Evolutionary conservation across 2,888 invertebrate genomes (phyloP).

Genomic region (Drosophila putrida): DNA sequence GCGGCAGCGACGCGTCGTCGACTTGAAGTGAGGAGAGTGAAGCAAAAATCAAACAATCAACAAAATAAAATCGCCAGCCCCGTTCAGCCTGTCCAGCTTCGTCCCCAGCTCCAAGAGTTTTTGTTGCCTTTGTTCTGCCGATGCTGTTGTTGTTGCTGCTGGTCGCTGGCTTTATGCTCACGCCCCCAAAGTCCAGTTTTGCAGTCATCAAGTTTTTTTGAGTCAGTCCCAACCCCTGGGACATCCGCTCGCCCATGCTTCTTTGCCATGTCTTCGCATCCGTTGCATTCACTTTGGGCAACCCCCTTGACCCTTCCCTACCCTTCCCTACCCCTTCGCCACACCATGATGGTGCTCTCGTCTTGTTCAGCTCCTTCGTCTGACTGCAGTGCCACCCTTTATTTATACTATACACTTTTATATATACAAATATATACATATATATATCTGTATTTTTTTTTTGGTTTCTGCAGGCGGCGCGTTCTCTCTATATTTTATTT

Average conservation of each 20-base stretch:
- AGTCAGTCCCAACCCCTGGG: conserved; percentile 53
- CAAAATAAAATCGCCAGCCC: conserved; percentile 75
- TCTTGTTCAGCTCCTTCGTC: conserved; percentile 61
- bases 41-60: conserved; percentile 79
- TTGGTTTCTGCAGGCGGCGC: conserved; percentile 50
- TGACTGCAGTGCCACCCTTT: conserved; percentile 69
- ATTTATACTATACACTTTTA: conserved; percentile 27
- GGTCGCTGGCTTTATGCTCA: conserved; percentile 64
- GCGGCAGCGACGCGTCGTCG: conserved; percentile 13
- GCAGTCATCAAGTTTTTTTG: conserved; percentile 73
- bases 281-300: conserved; percentile 74
- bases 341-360: conserved; percentile 23
- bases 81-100: conserved; percentile 42
- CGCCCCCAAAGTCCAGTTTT: conserved; percentile 76
- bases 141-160: conserved; percentile 45
- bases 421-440: background rate
- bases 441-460: conserved; percentile 5
- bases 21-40: conserved; percentile 50
- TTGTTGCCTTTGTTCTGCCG: conserved; percentile 60
- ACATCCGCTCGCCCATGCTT: conserved; percentile 73
- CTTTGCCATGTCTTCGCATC: conserved; percentile 82
- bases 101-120: conserved; percentile 26
- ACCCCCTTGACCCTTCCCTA: conserved; percentile 1
- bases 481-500: conserved; percentile 77
- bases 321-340: background rate